Percentiles rank a stretch among this genome's conserved stretches.
Evolutionary conservation across 2,888 invertebrate genomes (phyloP).

Genomic region (Nowickia ferox): DNA sequence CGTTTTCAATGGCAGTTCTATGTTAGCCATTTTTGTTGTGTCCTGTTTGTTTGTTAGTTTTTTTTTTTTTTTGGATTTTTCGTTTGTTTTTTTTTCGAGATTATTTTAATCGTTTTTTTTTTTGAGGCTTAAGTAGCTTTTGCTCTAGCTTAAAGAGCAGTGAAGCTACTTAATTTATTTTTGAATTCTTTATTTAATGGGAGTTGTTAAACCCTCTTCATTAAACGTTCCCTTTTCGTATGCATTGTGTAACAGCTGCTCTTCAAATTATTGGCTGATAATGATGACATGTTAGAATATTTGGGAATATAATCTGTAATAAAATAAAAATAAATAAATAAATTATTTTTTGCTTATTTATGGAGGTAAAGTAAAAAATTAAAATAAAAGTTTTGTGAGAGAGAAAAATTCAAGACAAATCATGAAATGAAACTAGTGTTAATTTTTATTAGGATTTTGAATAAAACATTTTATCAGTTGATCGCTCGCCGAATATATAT

Average conservation of each 20-base stretch:
- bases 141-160: conserved; percentile 60
- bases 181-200: neutral
- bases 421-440: neutral
- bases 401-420: neutral
- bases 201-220: conserved; percentile 27
- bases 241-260: conserved; percentile 29
- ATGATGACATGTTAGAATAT: conserved; percentile 2
- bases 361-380: neutral
- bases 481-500: no score
- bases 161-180: conserved; percentile 63
- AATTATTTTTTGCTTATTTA: neutral
- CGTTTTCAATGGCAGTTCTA: conserved; percentile 47
- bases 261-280: neutral
- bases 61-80: neutral
- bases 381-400: neutral
- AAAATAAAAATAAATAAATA: neutral
- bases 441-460: no score
- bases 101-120: neutral
- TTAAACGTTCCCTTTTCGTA: neutral
- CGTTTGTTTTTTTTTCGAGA: neutral
- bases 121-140: conserved; percentile 57
- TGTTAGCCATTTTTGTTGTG: conserved; percentile 51
- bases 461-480: no score
- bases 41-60: neutral
- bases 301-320: conserved; percentile 21